Evolutionary conservation across 2,888 invertebrate genomes (phyloP), one percentile per base, ranked within the genome.

Genomic region (Cosmorhoe ocellata): DNA sequence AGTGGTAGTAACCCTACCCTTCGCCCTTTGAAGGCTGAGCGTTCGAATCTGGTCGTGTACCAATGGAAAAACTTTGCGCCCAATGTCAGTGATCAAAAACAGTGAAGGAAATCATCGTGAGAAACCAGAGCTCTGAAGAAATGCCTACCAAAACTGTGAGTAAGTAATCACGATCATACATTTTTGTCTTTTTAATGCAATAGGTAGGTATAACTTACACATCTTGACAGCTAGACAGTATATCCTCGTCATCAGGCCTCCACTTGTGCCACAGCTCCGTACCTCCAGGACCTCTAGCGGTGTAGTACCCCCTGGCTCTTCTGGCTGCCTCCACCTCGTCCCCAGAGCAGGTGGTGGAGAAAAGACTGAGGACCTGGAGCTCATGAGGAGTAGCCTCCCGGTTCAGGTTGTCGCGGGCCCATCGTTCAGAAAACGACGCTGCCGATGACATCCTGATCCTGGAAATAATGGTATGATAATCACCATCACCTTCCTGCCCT

Each of bases 341-440:
- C 9, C 85, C 85, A 8, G 76, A 72, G 44, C 89, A 86, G 7
- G 83, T 82, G 33, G 62, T 46, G 0, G 73, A 75, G 64, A 89
- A 81, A 22, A 90, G 69, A 38, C 81, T 72, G 3, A 90, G 75
- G 43, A 79, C 64, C 1, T 63, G 62, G 24, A 85, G 65, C 59
- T 90, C 89, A 1, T 85, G 82, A 0, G 74, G 50, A 4, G 83
- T 67, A 0, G 79, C 66, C 3, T 69, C 69, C 12, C 84, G 74
- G 45, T 76, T 74, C 53, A 90, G 81, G 77, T 89, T 87, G 69
- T 85, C 87, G 56, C 73, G 74, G 67, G 88, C 89, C 89, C 89
- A 90, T 88, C 89, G 89, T 75, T 84, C 76, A 28, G 81, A 75
- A 59, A 90, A 90, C 88, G 89, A 88, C 77, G 89, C 89, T 90